A percentile compares a stretch with the other conserved stretches of the same genome.
Conservation (phyloP, 1,140 invertebrate genomes). For the Stegodyphus dumicola region DNA sequence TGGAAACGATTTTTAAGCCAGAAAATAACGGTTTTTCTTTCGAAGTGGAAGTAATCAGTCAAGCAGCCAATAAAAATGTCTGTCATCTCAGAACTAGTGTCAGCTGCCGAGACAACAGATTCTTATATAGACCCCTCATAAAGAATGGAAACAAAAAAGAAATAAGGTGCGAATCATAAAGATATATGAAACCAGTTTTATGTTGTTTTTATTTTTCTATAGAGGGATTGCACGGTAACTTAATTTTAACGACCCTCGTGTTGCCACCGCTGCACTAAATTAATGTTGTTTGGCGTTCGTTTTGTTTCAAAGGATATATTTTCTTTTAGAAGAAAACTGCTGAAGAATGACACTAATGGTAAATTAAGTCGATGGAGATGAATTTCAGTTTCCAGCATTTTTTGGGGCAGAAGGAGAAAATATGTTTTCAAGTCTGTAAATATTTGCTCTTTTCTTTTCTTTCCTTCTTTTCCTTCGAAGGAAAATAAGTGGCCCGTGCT, state of each 20-base stretch:
- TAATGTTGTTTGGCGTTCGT: background rate
- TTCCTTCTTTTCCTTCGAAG: no score
- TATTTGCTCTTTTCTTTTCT: no score
- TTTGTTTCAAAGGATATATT: background rate
- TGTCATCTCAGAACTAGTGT: conserved; percentile 40
- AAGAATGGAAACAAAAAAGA: conserved; percentile 20
- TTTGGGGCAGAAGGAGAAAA: background rate
- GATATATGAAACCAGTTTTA: conserved; percentile 17
- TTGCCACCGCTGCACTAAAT: conserved; percentile 3
- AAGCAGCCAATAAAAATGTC: conserved; percentile 59
- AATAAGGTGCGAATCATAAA: conserved; percentile 43
- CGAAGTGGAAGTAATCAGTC: conserved; percentile 58
- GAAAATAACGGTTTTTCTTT: conserved; percentile 51
- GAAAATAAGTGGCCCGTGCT: no score
- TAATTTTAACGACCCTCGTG: conserved; percentile 46
- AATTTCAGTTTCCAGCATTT: background rate
- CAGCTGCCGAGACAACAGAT: conserved; percentile 59
- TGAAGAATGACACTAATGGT: background rate
- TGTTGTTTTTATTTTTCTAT: conserved; percentile 19
- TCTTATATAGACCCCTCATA: conserved; percentile 13
- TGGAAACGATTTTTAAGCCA: conserved; percentile 40
- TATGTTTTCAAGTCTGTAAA: background rate
- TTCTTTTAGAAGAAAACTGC: conserved; percentile 8
- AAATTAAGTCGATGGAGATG: conserved; percentile 23
- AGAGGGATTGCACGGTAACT: conserved; percentile 31